phyloP scores from a whole-genome alignment of 1,140 invertebrate genomes.

The Gonioctena quinquepunctata region DNA sequence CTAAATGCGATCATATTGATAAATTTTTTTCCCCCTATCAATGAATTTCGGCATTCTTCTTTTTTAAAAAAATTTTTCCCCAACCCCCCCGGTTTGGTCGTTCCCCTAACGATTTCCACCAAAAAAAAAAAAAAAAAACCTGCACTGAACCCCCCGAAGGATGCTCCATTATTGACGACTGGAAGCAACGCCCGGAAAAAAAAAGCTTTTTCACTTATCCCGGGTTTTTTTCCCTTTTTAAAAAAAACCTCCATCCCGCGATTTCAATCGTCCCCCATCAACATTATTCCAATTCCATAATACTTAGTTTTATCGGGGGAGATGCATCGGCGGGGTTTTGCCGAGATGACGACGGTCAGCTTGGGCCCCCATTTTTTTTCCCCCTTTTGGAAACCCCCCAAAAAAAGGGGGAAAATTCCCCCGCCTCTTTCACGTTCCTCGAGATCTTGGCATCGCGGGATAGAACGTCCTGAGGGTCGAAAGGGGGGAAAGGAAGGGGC shows the following conservation, averaged over 20 bases:
- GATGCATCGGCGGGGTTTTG: neutral
- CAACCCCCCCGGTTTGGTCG: too few relatives aligned
- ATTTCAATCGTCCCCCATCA: slow-evolving; percentile 12
- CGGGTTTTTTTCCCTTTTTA: neutral
- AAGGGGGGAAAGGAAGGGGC: too few relatives aligned
- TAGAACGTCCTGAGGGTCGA: neutral
- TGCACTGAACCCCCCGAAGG: too few relatives aligned
- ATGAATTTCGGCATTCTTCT: too few relatives aligned
- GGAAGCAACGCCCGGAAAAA: neutral
- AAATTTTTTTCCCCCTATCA: too few relatives aligned
- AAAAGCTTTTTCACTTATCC: slow-evolving; percentile 17
- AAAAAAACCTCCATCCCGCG: neutral
- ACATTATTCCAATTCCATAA: slow-evolving; percentile 15
- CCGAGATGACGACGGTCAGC: neutral
- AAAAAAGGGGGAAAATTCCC: neutral
- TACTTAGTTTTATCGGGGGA: slow-evolving; percentile 7
- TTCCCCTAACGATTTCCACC: too few relatives aligned
- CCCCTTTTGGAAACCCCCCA: slow-evolving; percentile 1
- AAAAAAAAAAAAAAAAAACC: too few relatives aligned
- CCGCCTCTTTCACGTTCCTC: neutral
- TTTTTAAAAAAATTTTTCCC: too few relatives aligned
- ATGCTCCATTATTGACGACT: too few relatives aligned
- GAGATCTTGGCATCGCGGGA: neutral
- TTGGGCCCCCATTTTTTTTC: neutral
- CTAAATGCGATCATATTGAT: too few relatives aligned